Base-by-base conservation (phyloP, 2,888 invertebrate genomes). In the Masnerella sp. region DNA sequence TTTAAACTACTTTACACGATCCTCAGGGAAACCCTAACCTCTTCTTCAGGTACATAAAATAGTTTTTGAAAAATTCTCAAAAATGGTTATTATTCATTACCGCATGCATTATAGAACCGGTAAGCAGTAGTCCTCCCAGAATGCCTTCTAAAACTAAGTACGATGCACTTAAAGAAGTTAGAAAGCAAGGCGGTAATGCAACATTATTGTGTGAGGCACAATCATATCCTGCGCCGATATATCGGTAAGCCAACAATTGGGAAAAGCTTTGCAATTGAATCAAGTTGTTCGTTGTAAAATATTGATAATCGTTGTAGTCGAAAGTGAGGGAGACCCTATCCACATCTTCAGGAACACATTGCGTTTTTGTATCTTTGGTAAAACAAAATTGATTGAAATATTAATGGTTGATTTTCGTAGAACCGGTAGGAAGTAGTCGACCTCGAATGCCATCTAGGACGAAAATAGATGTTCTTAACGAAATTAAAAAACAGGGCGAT, bases 21-120 rank as follows among this genome's bases (percentile, higher is more conserved):
- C n/a, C n/a, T n/a, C n/a, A 93, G 85, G 92, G 90, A 4, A 91
- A 88, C 88, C 94, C 94, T 42, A 90, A 93, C 78, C 94, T 93
- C 77, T 83, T 91, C 67, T 92, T 91, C 58, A 58, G 58, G 58
- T 58, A 43, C 17, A 36, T 9, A 11, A 9, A 12, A 36, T 14
- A 8, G 2, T 14, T 4, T 2, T 8, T 11, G 11, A 5, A 25
- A 32, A 1, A 4, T 32, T n/a, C n/a, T n/a, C n/a, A n/a, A n/a
- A n/a, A n/a, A n/a, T n/a, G 15, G n/a, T 11, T 3, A 7, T 43
- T 22, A 25, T 25, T 25, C 11, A 22, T 30, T 2, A 36, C 14
- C 32, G 11, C n/a, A n/a, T n/a, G n/a, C n/a, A n/a, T n/a, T n/a
- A n/a, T 86, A 91, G 91, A 91, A 82, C 91, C 91, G 14, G 88